These are phyloP conservation scores for Sciaenops ocellatus DNA, from an alignment of 2,797 vertebrate species.

Conservation along the genomic window DNA sequence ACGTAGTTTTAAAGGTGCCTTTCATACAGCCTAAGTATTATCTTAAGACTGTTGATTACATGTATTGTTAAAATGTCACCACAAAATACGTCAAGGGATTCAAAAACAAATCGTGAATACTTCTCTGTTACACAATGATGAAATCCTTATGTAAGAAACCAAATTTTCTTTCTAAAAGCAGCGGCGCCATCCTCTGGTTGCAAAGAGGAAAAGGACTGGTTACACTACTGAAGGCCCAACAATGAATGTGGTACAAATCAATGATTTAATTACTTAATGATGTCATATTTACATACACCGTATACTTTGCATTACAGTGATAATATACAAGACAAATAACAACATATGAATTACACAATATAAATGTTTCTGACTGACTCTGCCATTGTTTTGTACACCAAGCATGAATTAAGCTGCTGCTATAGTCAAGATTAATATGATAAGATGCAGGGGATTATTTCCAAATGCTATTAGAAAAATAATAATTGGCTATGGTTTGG, in stretches of 20 bases:
- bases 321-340: conserved; percentile 54
- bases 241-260: conserved; percentile 51
- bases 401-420: conserved; percentile 36
- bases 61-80: background rate
- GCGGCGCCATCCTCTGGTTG: conserved; percentile 55
- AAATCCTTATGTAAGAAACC: background rate
- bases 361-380: conserved; percentile 40
- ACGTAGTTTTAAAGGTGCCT: too few species aligned
- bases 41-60: background rate
- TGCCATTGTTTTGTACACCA: conserved; percentile 42
- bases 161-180: background rate
- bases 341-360: conserved; percentile 51
- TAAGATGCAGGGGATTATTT: conserved; percentile 20
- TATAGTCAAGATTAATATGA: conserved; percentile 10
- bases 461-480: background rate
- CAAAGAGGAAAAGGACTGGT: background rate
- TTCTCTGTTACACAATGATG: background rate
- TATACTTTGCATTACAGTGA: conserved; percentile 42
- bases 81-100: background rate
- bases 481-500: background rate
- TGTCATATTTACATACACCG: conserved; percentile 45
- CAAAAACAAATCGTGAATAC: background rate
- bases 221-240: background rate
- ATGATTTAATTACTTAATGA: conserved; percentile 56
- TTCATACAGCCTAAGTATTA: background rate